Evolutionary conservation across 2,888 invertebrate genomes (phyloP), one percentile per base, ranked within the genome.

Genomic region (Cinara cedri): DNA sequence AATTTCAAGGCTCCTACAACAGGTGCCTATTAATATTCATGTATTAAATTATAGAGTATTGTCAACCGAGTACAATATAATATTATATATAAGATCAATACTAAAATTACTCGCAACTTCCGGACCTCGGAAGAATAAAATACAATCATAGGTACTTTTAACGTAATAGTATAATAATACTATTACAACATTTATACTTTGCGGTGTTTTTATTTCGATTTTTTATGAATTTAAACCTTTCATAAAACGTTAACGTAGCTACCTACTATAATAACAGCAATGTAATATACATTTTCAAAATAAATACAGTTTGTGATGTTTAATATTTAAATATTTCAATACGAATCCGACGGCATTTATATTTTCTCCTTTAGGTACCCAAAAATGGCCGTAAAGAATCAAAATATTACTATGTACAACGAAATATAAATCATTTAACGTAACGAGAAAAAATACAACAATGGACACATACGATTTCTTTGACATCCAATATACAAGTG

Each of bases 31-130:
- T 57, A 66, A 68, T 76, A 76, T 76, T 76, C 68, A 68, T 76
- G 13, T 44, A 75, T 51, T 74, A 63, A 74, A 74, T 74, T 74
- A 74, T 63, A 63, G 62, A 60, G 49, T 74, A 74, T 74, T 74
- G 72, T 74, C 16, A 42, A 63, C 51, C 51, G 1, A 51, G 42
- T 63, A 63, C 62, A 62, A 74, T 42, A 63, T 19, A 21, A 54
- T 44, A 46, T 4, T 42, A 63, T 19, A 21, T 34, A 54, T 44
- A 46, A 72, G 62, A 72, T 74, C 72, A 74, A 74, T 42, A 63
- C 51, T 13, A 4, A 46, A 14, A 34, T 16, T 24, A 26, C 60
- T n/a, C 26, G 13, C 13, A 46, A 51, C 62, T 62, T 51, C 62
- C 51, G 62, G 51, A 72, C 21, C 34, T 49, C 51, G 62, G 51